Base-by-base conservation (phyloP, 2,113 vertebrate species). In the Progne subis region DNA sequence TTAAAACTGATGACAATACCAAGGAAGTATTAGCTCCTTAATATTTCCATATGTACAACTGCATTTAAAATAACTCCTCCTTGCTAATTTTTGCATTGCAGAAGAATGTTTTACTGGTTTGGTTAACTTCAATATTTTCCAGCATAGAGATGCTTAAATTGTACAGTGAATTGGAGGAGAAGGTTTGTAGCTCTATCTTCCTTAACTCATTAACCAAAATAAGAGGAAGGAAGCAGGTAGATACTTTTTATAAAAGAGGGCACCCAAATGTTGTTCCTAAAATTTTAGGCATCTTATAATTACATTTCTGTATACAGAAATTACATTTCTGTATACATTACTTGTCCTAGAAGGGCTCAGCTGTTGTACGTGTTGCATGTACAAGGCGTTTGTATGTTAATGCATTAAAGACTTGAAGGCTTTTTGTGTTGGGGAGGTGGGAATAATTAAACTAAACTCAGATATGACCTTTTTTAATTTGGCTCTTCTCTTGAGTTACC, bases 211-310 rank as follows among this genome's bases (percentile, higher is more conserved):
- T 26, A 94, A 87, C 46, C 43, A 68, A 91, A 87, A 68, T 83
- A 80, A 89, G 68, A 91, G 95, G 68, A 90, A 87, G 86, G 92
- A 91, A 94, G 88, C 46, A 82, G 82, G 90, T 65, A 70, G 76
- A 95, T 96, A 75, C 93, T 96, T 96, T 96, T 97, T 94, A 96
- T 97, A 96, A 96, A 97, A 97, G 95, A 96, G 49, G 93, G 72
- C 88, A 82, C 61, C 28, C 88, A 96, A 94, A 93, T 87, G 88
- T 95, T 92, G 43, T 97, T 97, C 93, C 93, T 96, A 96, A 96
- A 96, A 95, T 95, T 64, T 93, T 97, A 96, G 96, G 96, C 82
- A 64, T 88, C 80, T 0, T 97, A 25, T 92, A 85, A 92, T 95
- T 96, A 78, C 94, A 96, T 96, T 95, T 93, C 88, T 96, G 52